These are phyloP conservation scores for Eledona agricola DNA, from an alignment of 2,888 invertebrate genomes.

Conservation along the genomic window DNA sequence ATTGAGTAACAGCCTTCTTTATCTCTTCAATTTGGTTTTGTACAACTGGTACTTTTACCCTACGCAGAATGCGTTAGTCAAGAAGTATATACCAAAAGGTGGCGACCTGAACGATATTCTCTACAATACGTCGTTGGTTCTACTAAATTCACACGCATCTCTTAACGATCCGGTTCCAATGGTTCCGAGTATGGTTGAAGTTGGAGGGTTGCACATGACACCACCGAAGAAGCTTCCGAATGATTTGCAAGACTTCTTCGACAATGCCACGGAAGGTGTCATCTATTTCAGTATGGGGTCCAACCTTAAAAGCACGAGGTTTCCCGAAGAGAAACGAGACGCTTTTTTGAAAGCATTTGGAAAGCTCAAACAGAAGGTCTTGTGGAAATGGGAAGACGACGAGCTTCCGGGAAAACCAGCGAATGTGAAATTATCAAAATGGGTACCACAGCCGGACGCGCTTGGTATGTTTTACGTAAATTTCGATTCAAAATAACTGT, in stretches of 20 bases:
- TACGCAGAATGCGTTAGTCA: slow-evolving; percentile 43
- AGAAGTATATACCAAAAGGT: slow-evolving; percentile 48
- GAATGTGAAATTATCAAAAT: slow-evolving; percentile 59
- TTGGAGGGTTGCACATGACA: slow-evolving; percentile 66
- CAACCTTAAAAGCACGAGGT: slow-evolving; percentile 66
- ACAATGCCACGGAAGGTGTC: slow-evolving; percentile 65
- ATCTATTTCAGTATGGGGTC: slow-evolving; percentile 71
- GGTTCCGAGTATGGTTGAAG: slow-evolving; percentile 66
- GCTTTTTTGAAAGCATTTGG: slow-evolving; percentile 68
- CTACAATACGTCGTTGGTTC: slow-evolving; percentile 48
- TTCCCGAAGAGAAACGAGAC: slow-evolving; percentile 64
- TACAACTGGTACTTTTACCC: slow-evolving; percentile 34
- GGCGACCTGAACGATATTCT: slow-evolving; percentile 46
- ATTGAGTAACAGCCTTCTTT: slow-evolving; percentile 61
- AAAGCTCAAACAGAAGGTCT: slow-evolving; percentile 68
- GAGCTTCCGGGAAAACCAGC: slow-evolving; percentile 46
- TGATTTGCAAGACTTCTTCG: slow-evolving; percentile 65
- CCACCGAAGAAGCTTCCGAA: slow-evolving; percentile 48
- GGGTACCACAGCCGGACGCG: slow-evolving; percentile 54
- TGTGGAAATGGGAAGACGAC: slow-evolving; percentile 76
- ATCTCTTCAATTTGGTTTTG: slow-evolving; percentile 5
- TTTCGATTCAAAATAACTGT: background rate
- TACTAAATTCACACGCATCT: slow-evolving; percentile 62
- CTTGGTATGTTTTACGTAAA: slow-evolving; percentile 42
- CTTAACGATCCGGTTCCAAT: slow-evolving; percentile 63